These are phyloP conservation scores for Cyanoramphus novaezelandiae DNA, from an alignment of 2,113 vertebrate genomes.

Conservation along the genomic window DNA sequence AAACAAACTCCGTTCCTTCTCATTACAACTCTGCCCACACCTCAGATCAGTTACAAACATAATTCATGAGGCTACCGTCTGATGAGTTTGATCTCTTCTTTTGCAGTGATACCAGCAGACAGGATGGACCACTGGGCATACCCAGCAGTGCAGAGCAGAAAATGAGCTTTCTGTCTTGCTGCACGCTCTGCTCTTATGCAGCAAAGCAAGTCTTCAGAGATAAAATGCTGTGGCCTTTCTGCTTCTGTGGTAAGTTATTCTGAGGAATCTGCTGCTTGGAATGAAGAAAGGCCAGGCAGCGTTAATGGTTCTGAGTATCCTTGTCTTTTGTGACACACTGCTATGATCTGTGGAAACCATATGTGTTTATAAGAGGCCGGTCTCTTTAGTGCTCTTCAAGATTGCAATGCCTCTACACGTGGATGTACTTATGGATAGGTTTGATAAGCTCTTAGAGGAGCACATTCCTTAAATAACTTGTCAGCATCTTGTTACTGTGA, in stretches of 20 bases:
- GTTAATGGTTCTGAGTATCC: background rate
- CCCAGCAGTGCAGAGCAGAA: background rate
- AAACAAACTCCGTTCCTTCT: background rate
- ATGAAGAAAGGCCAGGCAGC: background rate
- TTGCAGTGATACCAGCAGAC: background rate
- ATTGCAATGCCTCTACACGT: background rate
- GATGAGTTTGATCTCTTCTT: background rate
- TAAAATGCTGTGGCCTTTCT: background rate
- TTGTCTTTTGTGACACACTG: background rate
- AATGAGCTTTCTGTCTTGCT: background rate
- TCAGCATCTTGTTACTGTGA: background rate
- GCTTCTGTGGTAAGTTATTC: background rate
- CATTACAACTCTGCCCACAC: background rate
- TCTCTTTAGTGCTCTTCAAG: background rate
- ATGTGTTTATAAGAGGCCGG: rapidly evolving
- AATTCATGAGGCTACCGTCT: background rate
- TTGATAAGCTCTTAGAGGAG: background rate
- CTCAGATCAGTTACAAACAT: background rate
- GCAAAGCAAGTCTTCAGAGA: background rate
- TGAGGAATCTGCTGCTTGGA: background rate
- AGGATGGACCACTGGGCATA: background rate
- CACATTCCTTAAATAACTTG: background rate
- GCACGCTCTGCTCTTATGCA: background rate
- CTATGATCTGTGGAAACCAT: background rate
- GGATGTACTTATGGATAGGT: background rate